Evolutionary conservation across 2,113 vertebrate genomes (phyloP), one percentile per base, ranked within the genome.

Genomic region (Cochlearius cochlearius): DNA sequence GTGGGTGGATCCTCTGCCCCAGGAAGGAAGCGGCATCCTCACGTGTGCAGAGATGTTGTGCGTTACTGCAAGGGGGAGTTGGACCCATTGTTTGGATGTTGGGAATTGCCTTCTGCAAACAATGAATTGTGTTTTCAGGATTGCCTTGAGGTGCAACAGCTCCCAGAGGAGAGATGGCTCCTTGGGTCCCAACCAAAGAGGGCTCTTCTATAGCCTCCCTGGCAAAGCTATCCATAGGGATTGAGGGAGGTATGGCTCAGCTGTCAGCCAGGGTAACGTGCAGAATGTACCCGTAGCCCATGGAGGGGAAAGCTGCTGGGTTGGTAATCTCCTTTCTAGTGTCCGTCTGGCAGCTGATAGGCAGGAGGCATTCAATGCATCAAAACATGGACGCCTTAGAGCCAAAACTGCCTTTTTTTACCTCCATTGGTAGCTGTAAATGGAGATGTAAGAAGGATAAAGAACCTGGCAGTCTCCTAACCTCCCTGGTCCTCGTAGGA

Each of bases 81-180:
- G 53, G 7, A 53, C 8, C 30, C 1, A 0, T 30, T 1, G 1
- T 16, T 79, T 3, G 11, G 26, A n/a, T n/a, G 17, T 11, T 66
- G 36, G 41, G 43, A 9, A 19, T 41, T 15, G 9, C 18, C 27
- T 5, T 68, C 38, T 9, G 29, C 10, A 66, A 78, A n/a, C 22
- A 19, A 64, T 3, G 4, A n/a, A 60, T 3, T 15, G 12, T 26
- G 7, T 25, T 63, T 91, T 63, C 21, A 79, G 38, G 27, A 15
- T 66, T 3, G 0, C 11, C n/a, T 67, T 53, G 52, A 82, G 41
- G 7, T 30, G 21, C 16, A 43, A 22, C 25, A 47, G 22, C 34
- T 39, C 27, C 60, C 15, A 30, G 55, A 77, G 41, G 41, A 77
- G 53, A 52, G 11, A 6, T 21, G 12, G 34, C 5, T 85, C 17